Evolutionary conservation across 92 coral and sea anemone genomes (phyloP), one percentile per base, ranked within the genome.

Genomic region (Virgularia gustaviana): DNA sequence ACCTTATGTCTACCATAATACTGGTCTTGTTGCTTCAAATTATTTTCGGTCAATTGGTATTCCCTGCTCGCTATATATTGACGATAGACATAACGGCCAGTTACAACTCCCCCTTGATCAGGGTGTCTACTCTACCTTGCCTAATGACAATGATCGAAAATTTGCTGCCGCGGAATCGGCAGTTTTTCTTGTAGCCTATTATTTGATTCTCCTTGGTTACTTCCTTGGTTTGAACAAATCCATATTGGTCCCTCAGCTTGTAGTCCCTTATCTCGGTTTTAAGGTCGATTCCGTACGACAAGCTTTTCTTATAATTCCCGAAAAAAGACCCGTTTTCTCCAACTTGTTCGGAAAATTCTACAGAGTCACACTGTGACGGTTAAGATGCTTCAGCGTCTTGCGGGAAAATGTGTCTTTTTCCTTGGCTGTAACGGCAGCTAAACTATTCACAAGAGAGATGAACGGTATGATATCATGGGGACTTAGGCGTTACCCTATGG

Each of bases 61-160:
- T 45, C 76, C 63, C 6, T 65, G 56, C 57, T 42, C 53, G 54
- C 43, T 65, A 33, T 65, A 65, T 36, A 65, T 65, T 4, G 63
- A 56, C 30, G 76, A 70, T 19, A 22, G 76, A 15, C 76, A 51
- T 31, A 70, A 47, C 34, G 76, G 76, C 11, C 76, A 70, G 39
- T 41, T 70, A 15, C 64, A 31, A 13, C 62, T 57, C 6, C 28
- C 32, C 12, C 28, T 70, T 6, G 16, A 23, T 16, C 37, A 36
- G 10, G 64, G 22, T 7, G 30, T 38, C 18, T 49, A 70, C 37
- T 16, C 25, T 18, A 20, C 31, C 5, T 7, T 23, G 9, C 5
- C 20, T 20, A 56, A 15, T 15, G 12, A 3, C 31, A 35, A 56
- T 56, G 36, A 56, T 5, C 31, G 63, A 2, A 56, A 56, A 5